A percentile compares a stretch with the other conserved stretches of the same genome.
phyloP scores from a whole-genome alignment of 2,888 invertebrate species.

The Phortica okadai region DNA sequence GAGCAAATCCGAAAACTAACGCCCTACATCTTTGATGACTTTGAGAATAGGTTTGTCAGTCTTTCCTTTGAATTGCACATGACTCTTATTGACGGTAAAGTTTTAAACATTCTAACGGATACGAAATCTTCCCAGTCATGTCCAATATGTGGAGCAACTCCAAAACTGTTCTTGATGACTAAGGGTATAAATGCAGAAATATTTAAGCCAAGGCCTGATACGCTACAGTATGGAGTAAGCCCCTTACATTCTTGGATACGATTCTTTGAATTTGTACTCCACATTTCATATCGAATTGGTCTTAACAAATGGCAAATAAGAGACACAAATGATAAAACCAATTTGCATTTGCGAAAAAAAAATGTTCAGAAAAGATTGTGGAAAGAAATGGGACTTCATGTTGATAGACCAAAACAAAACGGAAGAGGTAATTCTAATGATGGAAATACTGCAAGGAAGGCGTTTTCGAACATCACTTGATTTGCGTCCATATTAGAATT shows the following conservation, averaged over 20 bases:
- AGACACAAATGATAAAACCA: constrained; percentile 21
- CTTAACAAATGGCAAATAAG: constrained; percentile 30
- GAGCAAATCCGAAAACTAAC: constrained; percentile 17
- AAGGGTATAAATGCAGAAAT: constrained; percentile 16
- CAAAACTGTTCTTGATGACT: background rate
- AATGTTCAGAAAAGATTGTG: constrained; percentile 33
- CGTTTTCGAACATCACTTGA: background rate
- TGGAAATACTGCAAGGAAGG: background rate
- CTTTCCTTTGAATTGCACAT: background rate
- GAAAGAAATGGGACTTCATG: constrained; percentile 10
- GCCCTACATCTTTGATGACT: background rate
- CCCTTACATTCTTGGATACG: constrained; percentile 38
- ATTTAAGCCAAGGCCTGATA: constrained; percentile 18
- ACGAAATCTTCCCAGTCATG: constrained; percentile 29
- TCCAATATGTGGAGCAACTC: constrained; percentile 19
- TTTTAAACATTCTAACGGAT: constrained; percentile 28
- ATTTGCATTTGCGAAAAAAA: constrained; percentile 28
- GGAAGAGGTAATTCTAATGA: constrained; percentile 11
- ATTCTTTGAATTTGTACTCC: constrained; percentile 40
- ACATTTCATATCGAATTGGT: constrained; percentile 28
- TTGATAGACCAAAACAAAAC: constrained; percentile 17
- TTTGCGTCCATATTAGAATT: constrained; percentile 10
- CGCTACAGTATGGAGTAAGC: constrained; percentile 33
- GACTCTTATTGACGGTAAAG: constrained; percentile 14
- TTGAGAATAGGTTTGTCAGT: background rate